Conservation (phyloP, 2,113 vertebrate species). For the Suricata suricatta region DNA sequence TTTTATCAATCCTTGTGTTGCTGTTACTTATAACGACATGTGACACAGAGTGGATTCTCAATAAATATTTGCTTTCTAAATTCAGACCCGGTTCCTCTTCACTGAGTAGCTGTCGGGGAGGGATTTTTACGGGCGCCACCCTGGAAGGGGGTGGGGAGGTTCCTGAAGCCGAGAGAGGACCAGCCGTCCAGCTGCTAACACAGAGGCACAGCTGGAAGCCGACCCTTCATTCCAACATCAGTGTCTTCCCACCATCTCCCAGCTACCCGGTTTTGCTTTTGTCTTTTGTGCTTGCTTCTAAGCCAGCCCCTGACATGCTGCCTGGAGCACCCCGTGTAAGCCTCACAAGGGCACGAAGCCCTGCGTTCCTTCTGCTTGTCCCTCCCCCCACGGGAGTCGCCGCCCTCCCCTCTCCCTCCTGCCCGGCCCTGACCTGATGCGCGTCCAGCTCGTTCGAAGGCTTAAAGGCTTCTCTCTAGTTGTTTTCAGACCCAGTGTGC, state of each 20-base stretch:
- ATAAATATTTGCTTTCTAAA: background rate
- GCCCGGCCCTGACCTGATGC: background rate
- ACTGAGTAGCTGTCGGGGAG: background rate
- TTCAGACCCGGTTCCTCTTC: background rate
- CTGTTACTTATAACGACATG: background rate
- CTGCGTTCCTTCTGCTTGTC: background rate
- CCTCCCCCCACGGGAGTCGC: too few species aligned
- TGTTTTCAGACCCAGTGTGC: background rate
- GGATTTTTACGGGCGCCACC: background rate
- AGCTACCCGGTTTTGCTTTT: background rate
- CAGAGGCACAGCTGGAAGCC: background rate
- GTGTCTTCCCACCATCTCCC: background rate
- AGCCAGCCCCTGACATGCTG: background rate
- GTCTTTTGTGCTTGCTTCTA: background rate
- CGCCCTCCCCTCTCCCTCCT: background rate
- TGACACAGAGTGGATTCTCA: background rate
- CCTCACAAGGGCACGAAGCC: background rate
- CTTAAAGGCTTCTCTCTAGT: background rate
- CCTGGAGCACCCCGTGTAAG: background rate
- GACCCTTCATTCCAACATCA: background rate
- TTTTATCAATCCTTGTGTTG: background rate
- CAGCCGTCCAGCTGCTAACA: background rate
- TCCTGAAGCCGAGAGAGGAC: background rate
- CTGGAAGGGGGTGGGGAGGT: background rate
- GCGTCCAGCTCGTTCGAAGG: background rate